A percentile compares a stretch with the other conserved stretches of the same genome.
phyloP scores from a whole-genome alignment of 1,140 invertebrate genomes.

The Trichonephila clavata region DNA sequence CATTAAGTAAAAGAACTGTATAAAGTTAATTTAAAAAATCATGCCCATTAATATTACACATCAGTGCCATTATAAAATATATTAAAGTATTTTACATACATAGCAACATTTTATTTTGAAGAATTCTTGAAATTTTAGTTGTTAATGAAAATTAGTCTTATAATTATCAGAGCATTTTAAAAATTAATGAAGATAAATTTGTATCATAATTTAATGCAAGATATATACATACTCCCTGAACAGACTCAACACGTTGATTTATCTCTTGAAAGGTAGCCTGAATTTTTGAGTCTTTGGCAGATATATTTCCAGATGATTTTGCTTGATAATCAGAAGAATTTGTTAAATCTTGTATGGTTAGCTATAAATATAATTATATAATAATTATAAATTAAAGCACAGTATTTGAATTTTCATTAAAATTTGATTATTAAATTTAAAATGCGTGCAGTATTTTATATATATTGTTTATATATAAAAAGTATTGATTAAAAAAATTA shows the following conservation, averaged over 20 bases:
- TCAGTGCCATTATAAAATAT: too few relatives aligned
- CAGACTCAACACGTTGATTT: slow-evolving; percentile 48
- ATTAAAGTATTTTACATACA: too few relatives aligned
- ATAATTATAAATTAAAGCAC: background rate
- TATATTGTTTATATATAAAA: too few relatives aligned
- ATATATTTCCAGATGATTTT: slow-evolving; percentile 64
- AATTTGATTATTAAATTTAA: background rate
- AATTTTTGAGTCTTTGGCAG: slow-evolving; percentile 52
- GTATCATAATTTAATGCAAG: background rate
- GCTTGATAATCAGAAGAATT: slow-evolving; percentile 64
- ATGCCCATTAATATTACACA: too few relatives aligned
- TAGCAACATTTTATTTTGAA: too few relatives aligned
- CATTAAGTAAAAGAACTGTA: too few relatives aligned
- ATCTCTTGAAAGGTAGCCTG: slow-evolving; percentile 55
- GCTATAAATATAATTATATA: slow-evolving; percentile 36
- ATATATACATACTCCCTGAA: slow-evolving; percentile 61
- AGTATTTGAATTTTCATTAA: background rate
- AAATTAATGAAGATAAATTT: too few relatives aligned
- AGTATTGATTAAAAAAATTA: too few relatives aligned
- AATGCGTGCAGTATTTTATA: background rate
- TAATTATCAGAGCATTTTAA: too few relatives aligned
- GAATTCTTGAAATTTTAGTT: too few relatives aligned
- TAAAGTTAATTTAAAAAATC: too few relatives aligned
- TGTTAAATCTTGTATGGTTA: slow-evolving; percentile 51
- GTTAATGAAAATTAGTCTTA: too few relatives aligned